Evolutionary conservation across 2,113 vertebrate species (phyloP).

Genomic region (Pantherophis guttatus): DNA sequence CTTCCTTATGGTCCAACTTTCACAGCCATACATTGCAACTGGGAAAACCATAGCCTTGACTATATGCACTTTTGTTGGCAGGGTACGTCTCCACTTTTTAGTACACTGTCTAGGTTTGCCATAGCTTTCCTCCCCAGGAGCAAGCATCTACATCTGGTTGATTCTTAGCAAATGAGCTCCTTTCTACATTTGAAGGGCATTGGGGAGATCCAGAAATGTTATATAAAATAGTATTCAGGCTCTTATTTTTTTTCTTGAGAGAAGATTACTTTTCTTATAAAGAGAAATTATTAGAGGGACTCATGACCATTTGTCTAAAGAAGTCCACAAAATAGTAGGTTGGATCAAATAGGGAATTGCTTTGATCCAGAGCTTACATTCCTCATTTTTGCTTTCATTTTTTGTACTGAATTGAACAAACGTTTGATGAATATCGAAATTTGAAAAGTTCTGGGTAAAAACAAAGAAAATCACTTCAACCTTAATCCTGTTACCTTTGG

Average conservation of each 20-base stretch:
- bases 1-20: no score
- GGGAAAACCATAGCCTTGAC: no score
- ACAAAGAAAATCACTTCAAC: constrained; percentile 33
- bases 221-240: not conserved
- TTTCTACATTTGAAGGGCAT: not conserved
- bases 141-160: not conserved
- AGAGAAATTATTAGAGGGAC: not conserved
- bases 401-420: not conserved
- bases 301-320: not conserved
- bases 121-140: no score
- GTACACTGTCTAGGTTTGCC: no score
- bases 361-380: not conserved
- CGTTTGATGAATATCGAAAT: constrained; percentile 10
- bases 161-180: not conserved
- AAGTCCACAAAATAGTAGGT: not conserved
- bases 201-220: not conserved
- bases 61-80: no score
- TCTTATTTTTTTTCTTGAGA: not conserved
- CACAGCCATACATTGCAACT: no score
- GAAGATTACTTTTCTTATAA: not conserved
- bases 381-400: not conserved
- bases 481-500: constrained; percentile 14
- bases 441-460: constrained; percentile 35
- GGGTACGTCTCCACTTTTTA: no score
- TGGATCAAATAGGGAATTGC: not conserved